Evolutionary conservation across 1,140 invertebrate species (phyloP).

Genomic region (Diachasma alloeum): DNA sequence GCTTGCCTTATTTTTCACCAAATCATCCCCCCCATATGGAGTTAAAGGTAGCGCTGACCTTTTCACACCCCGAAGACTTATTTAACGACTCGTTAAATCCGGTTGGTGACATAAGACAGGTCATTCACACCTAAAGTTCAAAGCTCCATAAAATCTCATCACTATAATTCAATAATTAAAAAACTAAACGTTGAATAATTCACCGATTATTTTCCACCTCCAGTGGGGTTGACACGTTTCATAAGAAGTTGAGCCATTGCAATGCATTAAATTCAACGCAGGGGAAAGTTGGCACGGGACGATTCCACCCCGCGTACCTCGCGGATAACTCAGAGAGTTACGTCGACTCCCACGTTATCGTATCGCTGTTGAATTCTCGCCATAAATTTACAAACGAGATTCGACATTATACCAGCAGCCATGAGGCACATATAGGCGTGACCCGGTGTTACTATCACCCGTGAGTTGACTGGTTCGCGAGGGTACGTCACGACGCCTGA

Average conservation of each 20-base stretch:
- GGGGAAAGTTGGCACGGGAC: constrained; percentile 28
- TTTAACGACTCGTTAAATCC: constrained; percentile 32
- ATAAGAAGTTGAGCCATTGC: background rate
- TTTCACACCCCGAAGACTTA: constrained; percentile 27
- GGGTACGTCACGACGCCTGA: background rate
- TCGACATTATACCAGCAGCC: constrained; percentile 54
- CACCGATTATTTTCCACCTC: background rate
- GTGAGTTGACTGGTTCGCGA: background rate
- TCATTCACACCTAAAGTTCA: background rate
- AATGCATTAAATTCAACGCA: constrained; percentile 14
- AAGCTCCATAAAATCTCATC: background rate
- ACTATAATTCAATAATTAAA: background rate
- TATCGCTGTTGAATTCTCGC: constrained; percentile 38
- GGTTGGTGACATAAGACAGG: constrained; percentile 6
- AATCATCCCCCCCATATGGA: too few relatives aligned
- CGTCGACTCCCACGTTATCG: constrained; percentile 39
- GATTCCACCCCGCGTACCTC: background rate
- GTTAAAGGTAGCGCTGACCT: constrained; percentile 35
- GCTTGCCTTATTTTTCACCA: too few relatives aligned
- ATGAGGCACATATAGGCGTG: constrained; percentile 45
- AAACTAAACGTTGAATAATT: background rate
- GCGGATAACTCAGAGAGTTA: constrained; percentile 29
- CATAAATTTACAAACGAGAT: constrained; percentile 51
- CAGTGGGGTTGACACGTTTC: too few relatives aligned
- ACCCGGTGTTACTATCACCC: constrained; percentile 48